These are phyloP conservation scores for Zaprionus camerounensis DNA, from an alignment of 1,140 invertebrate genomes.

Conservation along the genomic window DNA sequence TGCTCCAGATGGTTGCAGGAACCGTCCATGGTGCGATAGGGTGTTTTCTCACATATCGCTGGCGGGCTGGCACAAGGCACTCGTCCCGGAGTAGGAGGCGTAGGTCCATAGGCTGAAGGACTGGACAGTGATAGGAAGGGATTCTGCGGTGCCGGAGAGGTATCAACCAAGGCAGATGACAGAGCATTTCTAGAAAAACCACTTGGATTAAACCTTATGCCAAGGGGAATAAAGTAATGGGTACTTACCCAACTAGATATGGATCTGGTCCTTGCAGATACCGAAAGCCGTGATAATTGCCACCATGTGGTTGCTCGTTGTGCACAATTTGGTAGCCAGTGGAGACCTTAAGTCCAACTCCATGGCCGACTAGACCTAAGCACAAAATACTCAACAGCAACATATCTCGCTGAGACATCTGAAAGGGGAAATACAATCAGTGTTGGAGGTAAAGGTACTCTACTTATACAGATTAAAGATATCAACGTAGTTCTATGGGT, in stretches of 20 bases:
- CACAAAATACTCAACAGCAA: constrained; percentile 52
- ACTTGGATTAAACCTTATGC: too few species aligned
- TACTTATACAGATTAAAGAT: constrained; percentile 6
- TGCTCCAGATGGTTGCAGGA: constrained; percentile 93
- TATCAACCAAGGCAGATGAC: constrained; percentile 27
- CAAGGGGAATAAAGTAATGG: too few species aligned
- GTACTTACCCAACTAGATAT: constrained; percentile 46
- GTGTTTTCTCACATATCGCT: constrained; percentile 84
- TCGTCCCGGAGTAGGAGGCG: constrained; percentile 60
- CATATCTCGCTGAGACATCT: constrained; percentile 47
- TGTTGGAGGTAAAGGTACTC: not conserved
- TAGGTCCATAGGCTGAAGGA: constrained; percentile 56
- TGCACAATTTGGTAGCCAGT: constrained; percentile 76
- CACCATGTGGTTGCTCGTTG: constrained; percentile 52
- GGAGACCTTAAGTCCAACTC: constrained; percentile 60
- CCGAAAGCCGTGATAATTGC: constrained; percentile 46
- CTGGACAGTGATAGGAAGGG: constrained; percentile 52
- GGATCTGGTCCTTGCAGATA: constrained; percentile 52
- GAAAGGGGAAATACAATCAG: constrained; percentile 10
- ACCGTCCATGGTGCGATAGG: constrained; percentile 92
- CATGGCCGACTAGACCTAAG: constrained; percentile 30
- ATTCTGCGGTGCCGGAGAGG: constrained; percentile 62
- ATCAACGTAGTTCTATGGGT: not conserved
- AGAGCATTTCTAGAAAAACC: constrained; percentile 59
- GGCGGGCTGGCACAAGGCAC: constrained; percentile 84